These are phyloP conservation scores for Sardinella longiceps DNA, from an alignment of 2,797 vertebrate genomes.

Conservation along the genomic window DNA sequence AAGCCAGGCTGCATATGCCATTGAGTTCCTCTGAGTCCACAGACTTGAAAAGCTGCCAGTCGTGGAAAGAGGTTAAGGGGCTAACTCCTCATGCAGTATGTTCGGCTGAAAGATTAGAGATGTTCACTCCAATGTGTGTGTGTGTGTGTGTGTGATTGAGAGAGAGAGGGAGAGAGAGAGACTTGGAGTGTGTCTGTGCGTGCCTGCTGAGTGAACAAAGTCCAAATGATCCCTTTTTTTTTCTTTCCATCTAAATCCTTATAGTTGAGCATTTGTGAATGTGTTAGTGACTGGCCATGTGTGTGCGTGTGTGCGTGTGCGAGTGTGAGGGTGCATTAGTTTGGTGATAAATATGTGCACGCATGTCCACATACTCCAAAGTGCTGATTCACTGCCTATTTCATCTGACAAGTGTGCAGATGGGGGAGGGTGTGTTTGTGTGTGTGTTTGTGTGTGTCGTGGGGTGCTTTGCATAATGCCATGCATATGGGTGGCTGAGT, in stretches of 20 bases:
- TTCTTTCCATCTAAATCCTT: not conserved
- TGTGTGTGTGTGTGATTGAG: not conserved
- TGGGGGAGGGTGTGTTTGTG: not conserved
- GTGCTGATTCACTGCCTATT: slow-evolving; percentile 33
- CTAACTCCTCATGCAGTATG: slow-evolving; percentile 30
- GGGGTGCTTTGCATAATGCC: slow-evolving; percentile 46
- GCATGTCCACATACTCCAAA: slow-evolving; percentile 5
- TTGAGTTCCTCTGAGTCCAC: slow-evolving; percentile 28
- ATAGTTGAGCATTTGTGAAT: not conserved
- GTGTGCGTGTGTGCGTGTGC: not conserved
- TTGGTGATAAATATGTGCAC: slow-evolving; percentile 4
- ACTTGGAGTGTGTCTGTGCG: not conserved
- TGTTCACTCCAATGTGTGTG: slow-evolving; percentile 4
- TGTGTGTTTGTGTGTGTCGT: not conserved
- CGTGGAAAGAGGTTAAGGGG: slow-evolving; percentile 45
- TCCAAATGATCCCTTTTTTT: slow-evolving; percentile 17
- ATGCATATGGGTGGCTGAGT: slow-evolving; percentile 35
- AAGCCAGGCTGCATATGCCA: slow-evolving; percentile 39
- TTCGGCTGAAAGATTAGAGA: slow-evolving; percentile 38
- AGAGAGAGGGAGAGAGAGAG: not conserved
- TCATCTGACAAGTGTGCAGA: slow-evolving; percentile 22
- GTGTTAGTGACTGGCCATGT: not conserved
- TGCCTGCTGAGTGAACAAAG: slow-evolving; percentile 17
- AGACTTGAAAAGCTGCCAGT: slow-evolving; percentile 42
- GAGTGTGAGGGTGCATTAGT: not conserved